phyloP scores from a whole-genome alignment of 2,797 vertebrate genomes.

The Gobionotothen gibberifrons region DNA sequence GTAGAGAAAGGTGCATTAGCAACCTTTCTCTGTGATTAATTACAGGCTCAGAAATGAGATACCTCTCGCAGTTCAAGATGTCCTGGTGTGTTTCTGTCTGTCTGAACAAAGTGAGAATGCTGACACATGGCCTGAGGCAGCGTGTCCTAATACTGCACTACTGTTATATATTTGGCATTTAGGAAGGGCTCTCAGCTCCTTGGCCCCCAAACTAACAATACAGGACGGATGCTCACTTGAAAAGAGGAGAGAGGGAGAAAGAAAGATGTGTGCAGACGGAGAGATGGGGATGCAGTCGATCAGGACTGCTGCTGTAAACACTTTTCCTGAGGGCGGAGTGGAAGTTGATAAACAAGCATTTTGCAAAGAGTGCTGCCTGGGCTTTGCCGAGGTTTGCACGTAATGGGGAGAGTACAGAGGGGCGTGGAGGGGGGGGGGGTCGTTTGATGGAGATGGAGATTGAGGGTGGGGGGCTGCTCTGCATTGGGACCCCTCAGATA shows the following conservation, averaged over 20 bases:
- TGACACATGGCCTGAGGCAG: conserved; percentile 51
- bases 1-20: conserved; percentile 13
- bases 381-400: conserved; percentile 55
- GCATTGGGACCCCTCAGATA: conserved; percentile 38
- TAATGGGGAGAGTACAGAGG: conserved; percentile 35
- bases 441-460: not conserved
- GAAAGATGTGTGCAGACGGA: not conserved
- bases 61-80: not conserved
- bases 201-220: conserved; percentile 47
- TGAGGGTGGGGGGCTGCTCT: not conserved
- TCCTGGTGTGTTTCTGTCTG: conserved; percentile 15
- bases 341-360: conserved; percentile 85
- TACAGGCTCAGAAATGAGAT: conserved; percentile 1
- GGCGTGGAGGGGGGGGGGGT: conserved; percentile 1
- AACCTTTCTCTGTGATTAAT: conserved; percentile 27
- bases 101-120: conserved; percentile 44
- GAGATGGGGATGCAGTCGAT: conserved; percentile 63
- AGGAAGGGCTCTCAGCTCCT: conserved; percentile 42
- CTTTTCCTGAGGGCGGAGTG: conserved; percentile 54
- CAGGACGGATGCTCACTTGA: conserved; percentile 56
- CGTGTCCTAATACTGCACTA: conserved; percentile 38
- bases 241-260: not conserved
- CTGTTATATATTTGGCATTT: conserved; percentile 62
- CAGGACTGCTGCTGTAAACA: conserved; percentile 81
- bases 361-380: conserved; percentile 71